Conservation (phyloP, 2,888 invertebrate species). For the Pyrrhosoma nymphula region DNA sequence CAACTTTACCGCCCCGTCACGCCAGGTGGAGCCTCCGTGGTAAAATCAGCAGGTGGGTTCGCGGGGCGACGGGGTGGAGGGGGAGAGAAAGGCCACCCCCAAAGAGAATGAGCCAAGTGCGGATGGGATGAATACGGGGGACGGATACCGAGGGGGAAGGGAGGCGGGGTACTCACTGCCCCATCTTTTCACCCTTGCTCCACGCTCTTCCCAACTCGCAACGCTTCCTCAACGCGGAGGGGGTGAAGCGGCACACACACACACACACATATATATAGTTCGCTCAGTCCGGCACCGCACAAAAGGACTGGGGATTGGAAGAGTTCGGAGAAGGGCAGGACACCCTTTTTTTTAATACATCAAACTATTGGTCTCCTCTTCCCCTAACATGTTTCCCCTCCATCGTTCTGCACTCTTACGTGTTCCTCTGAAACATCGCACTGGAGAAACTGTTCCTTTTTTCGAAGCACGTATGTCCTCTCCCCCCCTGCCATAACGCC, state of each 20-base stretch:
- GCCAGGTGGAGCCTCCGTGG: constrained; percentile 59
- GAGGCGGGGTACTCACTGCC: background rate
- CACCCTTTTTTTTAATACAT: background rate
- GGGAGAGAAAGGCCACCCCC: background rate
- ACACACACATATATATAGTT: background rate
- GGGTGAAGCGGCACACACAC: background rate
- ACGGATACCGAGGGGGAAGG: background rate
- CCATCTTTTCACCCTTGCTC: constrained; percentile 26
- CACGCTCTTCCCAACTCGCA: background rate
- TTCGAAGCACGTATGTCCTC: background rate
- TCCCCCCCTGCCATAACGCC: background rate
- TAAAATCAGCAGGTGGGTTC: constrained; percentile 60
- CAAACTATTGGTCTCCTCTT: background rate
- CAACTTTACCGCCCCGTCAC: constrained; percentile 57
- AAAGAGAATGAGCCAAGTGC: background rate
- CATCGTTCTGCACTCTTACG: background rate
- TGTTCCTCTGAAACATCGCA: constrained; percentile 5
- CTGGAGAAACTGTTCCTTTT: constrained; percentile 41
- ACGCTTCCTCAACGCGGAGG: background rate
- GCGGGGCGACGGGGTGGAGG: background rate
- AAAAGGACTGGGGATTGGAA: background rate
- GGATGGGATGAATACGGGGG: constrained; percentile 15
- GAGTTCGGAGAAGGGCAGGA: background rate
- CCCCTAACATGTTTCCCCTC: background rate
- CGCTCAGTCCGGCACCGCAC: background rate